These are phyloP conservation scores for Lysandra coridon DNA, from an alignment of 2,888 invertebrate genomes.

Conservation along the genomic window DNA sequence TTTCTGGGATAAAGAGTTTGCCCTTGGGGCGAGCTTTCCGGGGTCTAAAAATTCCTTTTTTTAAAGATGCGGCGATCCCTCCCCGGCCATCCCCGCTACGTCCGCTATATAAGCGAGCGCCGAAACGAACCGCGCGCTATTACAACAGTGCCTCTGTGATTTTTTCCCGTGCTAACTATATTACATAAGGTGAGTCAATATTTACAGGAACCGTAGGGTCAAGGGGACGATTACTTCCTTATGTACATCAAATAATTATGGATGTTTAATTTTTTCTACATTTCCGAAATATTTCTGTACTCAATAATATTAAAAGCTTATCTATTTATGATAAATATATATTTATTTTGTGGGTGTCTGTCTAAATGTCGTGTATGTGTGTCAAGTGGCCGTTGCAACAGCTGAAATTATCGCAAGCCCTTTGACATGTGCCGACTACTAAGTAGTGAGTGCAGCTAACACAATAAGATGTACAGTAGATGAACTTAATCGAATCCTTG, in stretches of 20 bases:
- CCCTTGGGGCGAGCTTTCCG: not conserved
- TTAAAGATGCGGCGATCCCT: slow-evolving; percentile 49
- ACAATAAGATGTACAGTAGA: not conserved
- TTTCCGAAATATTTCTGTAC: not conserved
- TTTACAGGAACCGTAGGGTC: slow-evolving; percentile 44
- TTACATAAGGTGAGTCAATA: slow-evolving; percentile 65
- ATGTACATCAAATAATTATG: not conserved
- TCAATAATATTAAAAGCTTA: not conserved
- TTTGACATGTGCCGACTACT: slow-evolving; percentile 57
- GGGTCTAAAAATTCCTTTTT: slow-evolving; percentile 35
- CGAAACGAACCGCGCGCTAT: slow-evolving; percentile 77
- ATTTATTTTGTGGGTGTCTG: slow-evolving; percentile 34
- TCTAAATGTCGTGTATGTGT: slow-evolving; percentile 55
- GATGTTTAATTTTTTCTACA: not conserved
- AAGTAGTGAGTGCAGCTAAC: not conserved
- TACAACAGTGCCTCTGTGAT: slow-evolving; percentile 78
- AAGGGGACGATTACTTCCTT: slow-evolving; percentile 16
- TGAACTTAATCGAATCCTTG: too few species aligned
- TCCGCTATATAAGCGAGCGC: slow-evolving; percentile 71
- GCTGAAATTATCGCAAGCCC: slow-evolving; percentile 61
- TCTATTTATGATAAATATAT: slow-evolving; percentile 36
- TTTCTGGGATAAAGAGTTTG: not conserved
- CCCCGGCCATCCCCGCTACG: slow-evolving; percentile 74
- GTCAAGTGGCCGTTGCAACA: slow-evolving; percentile 71
- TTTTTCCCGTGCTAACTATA: slow-evolving; percentile 74